phyloP scores from a whole-genome alignment of 2,888 invertebrate genomes.

The Ochropleura plecta region DNA sequence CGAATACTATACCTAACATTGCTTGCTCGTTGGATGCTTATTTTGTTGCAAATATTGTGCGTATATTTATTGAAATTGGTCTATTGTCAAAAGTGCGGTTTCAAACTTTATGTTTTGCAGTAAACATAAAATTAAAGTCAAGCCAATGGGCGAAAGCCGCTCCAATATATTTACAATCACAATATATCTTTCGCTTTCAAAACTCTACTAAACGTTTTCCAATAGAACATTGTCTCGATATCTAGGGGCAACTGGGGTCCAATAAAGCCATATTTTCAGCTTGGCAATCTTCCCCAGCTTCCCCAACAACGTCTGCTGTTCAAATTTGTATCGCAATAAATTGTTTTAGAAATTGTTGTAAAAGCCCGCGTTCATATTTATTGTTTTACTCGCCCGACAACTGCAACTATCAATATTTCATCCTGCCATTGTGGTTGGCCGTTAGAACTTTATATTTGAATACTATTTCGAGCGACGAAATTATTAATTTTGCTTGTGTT shows the following conservation, averaged over 20 bases:
- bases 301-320: slow-evolving; percentile 69
- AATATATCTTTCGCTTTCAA: slow-evolving; percentile 44
- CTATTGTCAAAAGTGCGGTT: neutral
- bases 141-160: neutral
- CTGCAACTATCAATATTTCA: slow-evolving; percentile 67
- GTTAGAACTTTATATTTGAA: slow-evolving; percentile 54
- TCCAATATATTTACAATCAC: slow-evolving; percentile 28
- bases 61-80: neutral
- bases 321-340: slow-evolving; percentile 83
- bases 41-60: neutral
- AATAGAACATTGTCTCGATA: slow-evolving; percentile 34
- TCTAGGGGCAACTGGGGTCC: slow-evolving; percentile 28
- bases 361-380: slow-evolving; percentile 68
- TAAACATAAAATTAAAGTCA: slow-evolving; percentile 14
- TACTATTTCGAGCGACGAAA: slow-evolving; percentile 28
- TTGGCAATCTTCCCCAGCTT: slow-evolving; percentile 65
- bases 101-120: neutral
- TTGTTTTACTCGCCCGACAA: slow-evolving; percentile 67
- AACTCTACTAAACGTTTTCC: slow-evolving; percentile 56
- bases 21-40: neutral
- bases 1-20: neutral
- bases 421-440: slow-evolving; percentile 59
- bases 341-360: slow-evolving; percentile 77
- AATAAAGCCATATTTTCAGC: slow-evolving; percentile 56
- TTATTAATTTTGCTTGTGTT: slow-evolving; percentile 42